phyloP scores from a whole-genome alignment of 1,140 invertebrate genomes.

The Diuraphis noxia region DNA sequence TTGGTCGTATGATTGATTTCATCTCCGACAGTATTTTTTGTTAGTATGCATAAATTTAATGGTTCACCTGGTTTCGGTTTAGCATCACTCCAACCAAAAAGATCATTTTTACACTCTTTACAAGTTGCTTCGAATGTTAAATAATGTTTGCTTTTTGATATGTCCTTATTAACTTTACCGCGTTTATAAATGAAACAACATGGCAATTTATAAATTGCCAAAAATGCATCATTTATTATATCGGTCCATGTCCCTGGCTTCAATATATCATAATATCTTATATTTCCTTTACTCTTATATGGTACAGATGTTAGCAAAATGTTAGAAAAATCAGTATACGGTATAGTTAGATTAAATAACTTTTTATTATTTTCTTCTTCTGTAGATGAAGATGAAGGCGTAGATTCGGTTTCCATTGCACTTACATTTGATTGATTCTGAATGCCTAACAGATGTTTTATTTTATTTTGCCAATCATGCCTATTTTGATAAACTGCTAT shows the following conservation, averaged over 20 bases:
- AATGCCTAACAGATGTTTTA: neutral
- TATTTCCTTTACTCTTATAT: neutral
- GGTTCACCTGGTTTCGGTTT: neutral
- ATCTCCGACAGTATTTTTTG: neutral
- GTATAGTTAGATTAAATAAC: neutral
- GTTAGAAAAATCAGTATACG: neutral
- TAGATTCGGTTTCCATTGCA: neutral
- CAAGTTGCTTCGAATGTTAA: neutral
- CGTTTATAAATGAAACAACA: neutral
- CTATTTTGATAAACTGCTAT: neutral
- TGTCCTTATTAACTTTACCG: neutral
- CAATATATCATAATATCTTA: conserved; percentile 6
- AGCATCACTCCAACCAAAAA: neutral
- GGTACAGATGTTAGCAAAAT: neutral
- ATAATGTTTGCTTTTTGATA: neutral
- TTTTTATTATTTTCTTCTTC: neutral
- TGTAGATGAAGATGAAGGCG: neutral
- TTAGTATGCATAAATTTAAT: neutral
- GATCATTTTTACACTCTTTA: neutral
- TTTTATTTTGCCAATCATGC: neutral
- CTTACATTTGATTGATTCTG: neutral
- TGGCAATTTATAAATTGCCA: neutral
- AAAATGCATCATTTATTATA: neutral
- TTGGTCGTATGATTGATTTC: neutral
- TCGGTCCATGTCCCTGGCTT: neutral